These are phyloP conservation scores for Arvicanthis niloticus DNA, from an alignment of 2,113 vertebrate genomes.

Conservation along the genomic window DNA sequence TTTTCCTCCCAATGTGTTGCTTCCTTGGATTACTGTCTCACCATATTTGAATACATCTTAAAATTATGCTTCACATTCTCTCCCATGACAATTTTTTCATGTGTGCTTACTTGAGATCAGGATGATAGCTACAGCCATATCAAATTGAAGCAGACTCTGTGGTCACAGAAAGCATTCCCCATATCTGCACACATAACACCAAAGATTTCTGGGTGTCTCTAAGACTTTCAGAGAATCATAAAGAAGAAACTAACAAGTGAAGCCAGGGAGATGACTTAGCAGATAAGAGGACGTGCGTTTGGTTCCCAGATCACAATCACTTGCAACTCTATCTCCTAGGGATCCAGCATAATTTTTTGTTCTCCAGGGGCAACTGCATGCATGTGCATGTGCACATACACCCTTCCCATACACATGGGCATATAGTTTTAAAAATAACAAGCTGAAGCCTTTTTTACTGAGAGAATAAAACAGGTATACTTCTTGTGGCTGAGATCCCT, in stretches of 20 bases:
- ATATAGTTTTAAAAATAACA: neutral
- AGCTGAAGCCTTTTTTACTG: neutral
- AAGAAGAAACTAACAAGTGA: neutral
- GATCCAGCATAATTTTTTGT: neutral
- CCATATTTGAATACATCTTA: neutral
- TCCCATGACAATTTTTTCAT: neutral
- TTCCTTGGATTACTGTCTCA: neutral
- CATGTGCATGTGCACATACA: neutral
- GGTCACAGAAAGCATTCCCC: neutral
- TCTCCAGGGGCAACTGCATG: no score
- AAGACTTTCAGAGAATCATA: neutral
- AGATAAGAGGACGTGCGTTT: neutral
- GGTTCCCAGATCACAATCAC: neutral
- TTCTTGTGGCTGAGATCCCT: neutral
- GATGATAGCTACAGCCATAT: neutral
- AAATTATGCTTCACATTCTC: neutral
- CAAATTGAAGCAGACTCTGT: neutral
- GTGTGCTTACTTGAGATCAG: neutral
- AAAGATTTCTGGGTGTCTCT: neutral
- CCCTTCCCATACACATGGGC: neutral
- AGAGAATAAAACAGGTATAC: neutral
- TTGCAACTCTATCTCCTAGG: neutral
- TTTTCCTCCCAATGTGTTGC: neutral
- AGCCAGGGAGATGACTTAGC: neutral
- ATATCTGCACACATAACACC: neutral